These are phyloP conservation scores for Sebastiscus albofasciatus DNA, from an alignment of 2,797 vertebrate species.

Conservation along the genomic window DNA sequence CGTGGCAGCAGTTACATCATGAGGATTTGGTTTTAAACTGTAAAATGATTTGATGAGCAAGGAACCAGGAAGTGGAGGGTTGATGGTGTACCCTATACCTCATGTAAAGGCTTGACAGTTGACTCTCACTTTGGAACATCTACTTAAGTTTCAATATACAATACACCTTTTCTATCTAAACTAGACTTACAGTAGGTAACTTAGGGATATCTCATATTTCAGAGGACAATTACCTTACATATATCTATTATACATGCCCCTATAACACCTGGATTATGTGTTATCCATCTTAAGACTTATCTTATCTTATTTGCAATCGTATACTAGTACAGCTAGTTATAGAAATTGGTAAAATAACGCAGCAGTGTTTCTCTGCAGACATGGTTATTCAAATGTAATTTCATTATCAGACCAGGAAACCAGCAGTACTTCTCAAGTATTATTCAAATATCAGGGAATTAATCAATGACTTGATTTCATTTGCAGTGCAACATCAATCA, in stretches of 20 bases:
- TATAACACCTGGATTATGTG: no score
- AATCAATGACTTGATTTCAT: slow-evolving; percentile 55
- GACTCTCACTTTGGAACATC: not conserved
- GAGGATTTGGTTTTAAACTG: not conserved
- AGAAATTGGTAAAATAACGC: not conserved
- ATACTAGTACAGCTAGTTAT: not conserved
- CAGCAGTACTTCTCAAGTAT: slow-evolving; percentile 13
- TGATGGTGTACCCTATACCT: not conserved
- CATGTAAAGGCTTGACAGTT: not conserved
- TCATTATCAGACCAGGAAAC: slow-evolving; percentile 12
- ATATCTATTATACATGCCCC: no score
- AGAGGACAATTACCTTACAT: not conserved
- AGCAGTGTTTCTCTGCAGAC: not conserved
- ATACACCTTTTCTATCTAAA: not conserved
- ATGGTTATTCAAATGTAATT: slow-evolving; percentile 13
- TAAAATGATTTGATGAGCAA: not conserved
- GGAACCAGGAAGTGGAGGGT: not conserved
- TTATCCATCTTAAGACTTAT: not conserved
- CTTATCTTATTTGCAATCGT: not conserved
- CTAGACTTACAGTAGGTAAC: not conserved
- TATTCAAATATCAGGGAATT: slow-evolving; percentile 46
- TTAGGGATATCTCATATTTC: not conserved
- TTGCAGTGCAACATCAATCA: slow-evolving; percentile 41
- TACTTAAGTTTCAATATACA: not conserved
- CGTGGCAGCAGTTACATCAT: not conserved